Conservation (phyloP, 1,140 invertebrate genomes). For the Drosophila mojavensis region DNA sequence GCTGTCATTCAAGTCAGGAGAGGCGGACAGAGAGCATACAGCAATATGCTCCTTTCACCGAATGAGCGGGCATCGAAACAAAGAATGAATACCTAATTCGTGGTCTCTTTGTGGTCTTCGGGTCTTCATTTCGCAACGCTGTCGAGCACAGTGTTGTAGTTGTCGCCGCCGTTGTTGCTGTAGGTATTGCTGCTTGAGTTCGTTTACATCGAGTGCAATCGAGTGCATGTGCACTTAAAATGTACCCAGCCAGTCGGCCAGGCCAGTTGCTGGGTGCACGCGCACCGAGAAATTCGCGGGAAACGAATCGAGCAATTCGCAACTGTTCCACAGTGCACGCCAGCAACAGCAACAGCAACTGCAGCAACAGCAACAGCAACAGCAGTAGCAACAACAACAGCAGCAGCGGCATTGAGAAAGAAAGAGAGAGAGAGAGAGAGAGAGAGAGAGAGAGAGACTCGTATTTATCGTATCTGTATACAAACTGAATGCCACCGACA, state of each 20-base stretch:
- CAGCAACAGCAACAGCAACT: conserved; percentile 4
- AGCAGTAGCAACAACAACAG: background rate
- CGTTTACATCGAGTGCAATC: conserved; percentile 64
- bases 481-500: conserved; percentile 9
- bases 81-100: background rate
- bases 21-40: no score
- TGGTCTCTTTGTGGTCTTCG: conserved; percentile 6
- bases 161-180: conserved; percentile 1
- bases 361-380: background rate
- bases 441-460: conserved; percentile 1
- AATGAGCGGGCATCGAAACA: background rate
- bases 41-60: no score
- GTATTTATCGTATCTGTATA: conserved; percentile 50
- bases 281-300: conserved; percentile 67
- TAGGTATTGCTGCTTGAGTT: conserved; percentile 38
- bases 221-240: conserved; percentile 70
- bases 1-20: no score
- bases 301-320: conserved; percentile 46
- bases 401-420: no score
- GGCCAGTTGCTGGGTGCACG: conserved; percentile 49
- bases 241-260: conserved; percentile 54
- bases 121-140: background rate
- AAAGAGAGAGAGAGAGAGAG: background rate
- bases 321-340: conserved; percentile 4
- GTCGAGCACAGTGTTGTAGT: conserved; percentile 2